phyloP scores from a whole-genome alignment of 2,888 invertebrate species.

The Lymantria dispar region DNA sequence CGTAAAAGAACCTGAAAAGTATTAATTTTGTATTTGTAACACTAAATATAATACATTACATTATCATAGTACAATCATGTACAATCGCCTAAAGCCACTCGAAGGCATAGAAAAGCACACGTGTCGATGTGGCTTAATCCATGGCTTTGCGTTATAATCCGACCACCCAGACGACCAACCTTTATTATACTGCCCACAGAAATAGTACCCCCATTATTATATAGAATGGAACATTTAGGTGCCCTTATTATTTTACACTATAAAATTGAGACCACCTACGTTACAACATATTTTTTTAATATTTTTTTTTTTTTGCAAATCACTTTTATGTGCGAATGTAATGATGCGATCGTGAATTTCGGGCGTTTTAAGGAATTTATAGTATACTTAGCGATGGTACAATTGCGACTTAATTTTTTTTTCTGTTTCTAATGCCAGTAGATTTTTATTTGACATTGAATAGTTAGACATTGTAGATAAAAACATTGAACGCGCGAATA shows the following conservation, averaged over 20 bases:
- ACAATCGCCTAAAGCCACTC: slow-evolving; percentile 69
- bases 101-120: slow-evolving; percentile 64
- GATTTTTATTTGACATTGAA: slow-evolving; percentile 29
- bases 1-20: background rate
- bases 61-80: slow-evolving; percentile 55
- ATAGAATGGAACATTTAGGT: slow-evolving; percentile 68
- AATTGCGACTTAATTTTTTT: slow-evolving; percentile 30
- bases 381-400: slow-evolving; percentile 21
- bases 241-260: slow-evolving; percentile 72
- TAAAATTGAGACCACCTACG: slow-evolving; percentile 76
- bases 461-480: slow-evolving; percentile 19
- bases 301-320: slow-evolving; percentile 48
- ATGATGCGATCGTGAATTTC: slow-evolving; percentile 77
- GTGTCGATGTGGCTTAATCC: slow-evolving; percentile 78
- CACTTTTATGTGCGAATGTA: slow-evolving; percentile 64
- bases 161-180: slow-evolving; percentile 74
- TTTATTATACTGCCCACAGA: slow-evolving; percentile 66
- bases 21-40: background rate
- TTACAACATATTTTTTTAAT: slow-evolving; percentile 14
- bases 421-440: slow-evolving; percentile 17
- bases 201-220: slow-evolving; percentile 73
- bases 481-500: slow-evolving; percentile 4
- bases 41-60: slow-evolving; percentile 1
- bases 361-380: slow-evolving; percentile 56
- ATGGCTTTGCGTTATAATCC: slow-evolving; percentile 69